These are phyloP conservation scores for Xiphophorus birchmanni DNA, from an alignment of 2,797 vertebrate species.

Conservation along the genomic window DNA sequence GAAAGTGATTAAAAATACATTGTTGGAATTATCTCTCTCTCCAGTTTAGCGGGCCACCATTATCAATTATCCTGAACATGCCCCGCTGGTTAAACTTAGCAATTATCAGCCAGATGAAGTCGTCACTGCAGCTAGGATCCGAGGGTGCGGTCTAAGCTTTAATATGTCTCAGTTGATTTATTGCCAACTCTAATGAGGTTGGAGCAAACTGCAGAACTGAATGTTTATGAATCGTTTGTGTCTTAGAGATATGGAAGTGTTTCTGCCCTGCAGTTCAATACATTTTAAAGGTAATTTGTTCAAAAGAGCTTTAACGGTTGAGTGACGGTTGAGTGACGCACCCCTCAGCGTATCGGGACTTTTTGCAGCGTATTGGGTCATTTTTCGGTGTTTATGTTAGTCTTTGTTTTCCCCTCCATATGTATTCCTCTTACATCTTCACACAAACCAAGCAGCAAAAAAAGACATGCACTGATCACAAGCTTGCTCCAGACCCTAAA, in stretches of 20 bases:
- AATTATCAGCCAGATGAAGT: constrained; percentile 72
- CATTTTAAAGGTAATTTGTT: constrained; percentile 21
- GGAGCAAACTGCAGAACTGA: constrained; percentile 22
- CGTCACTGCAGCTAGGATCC: constrained; percentile 49
- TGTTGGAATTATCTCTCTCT: constrained; percentile 42
- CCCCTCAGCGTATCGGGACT: no score
- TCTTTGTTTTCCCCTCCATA: no score
- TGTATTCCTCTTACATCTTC: no score
- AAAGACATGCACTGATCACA: no score
- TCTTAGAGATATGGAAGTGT: constrained; percentile 5
- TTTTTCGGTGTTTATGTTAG: no score
- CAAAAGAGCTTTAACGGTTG: background rate
- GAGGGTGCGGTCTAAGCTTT: constrained; percentile 34
- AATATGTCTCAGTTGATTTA: constrained; percentile 52
- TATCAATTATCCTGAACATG: constrained; percentile 72
- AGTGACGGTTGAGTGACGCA: no score
- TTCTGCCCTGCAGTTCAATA: background rate
- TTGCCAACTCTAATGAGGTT: constrained; percentile 41
- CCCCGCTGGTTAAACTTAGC: constrained; percentile 61
- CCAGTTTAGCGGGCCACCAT: constrained; percentile 53
- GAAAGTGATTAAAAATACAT: constrained; percentile 57
- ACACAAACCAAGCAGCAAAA: no score
- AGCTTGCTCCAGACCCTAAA: no score
- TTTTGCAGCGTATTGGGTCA: no score
- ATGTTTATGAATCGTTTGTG: constrained; percentile 42